A percentile compares a stretch with the other conserved stretches of the same genome.
phyloP scores from a whole-genome alignment of 2,797 vertebrate genomes.

The Alca torda region DNA sequence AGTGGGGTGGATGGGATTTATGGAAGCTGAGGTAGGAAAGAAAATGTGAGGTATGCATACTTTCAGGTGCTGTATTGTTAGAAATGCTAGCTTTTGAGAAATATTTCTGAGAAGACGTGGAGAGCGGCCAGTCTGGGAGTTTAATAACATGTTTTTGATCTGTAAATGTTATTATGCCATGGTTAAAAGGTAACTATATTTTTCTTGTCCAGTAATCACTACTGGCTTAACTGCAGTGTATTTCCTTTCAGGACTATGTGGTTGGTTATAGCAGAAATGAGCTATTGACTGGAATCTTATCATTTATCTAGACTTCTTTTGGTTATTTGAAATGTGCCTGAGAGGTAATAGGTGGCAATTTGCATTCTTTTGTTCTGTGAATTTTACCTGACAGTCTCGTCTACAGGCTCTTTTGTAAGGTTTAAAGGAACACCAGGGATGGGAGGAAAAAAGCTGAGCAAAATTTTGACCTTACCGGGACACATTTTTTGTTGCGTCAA shows the following conservation, averaged over 20 bases:
- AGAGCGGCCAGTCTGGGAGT: not conserved
- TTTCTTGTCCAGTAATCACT: conserved; percentile 37
- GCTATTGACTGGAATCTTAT: conserved; percentile 71
- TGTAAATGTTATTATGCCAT: not conserved
- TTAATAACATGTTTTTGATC: conserved; percentile 29
- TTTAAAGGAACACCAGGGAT: conserved; percentile 58
- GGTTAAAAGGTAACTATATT: conserved; percentile 55
- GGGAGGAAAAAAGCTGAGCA: conserved; percentile 46
- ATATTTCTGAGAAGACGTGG: not conserved
- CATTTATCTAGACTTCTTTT: conserved; percentile 70
- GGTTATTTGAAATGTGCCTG: conserved; percentile 77
- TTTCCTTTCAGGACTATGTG: conserved; percentile 65
- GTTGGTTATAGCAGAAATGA: conserved; percentile 69
- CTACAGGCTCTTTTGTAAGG: conserved; percentile 66
- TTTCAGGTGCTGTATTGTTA: not conserved
- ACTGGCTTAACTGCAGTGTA: conserved; percentile 32
- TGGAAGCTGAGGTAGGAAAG: not conserved
- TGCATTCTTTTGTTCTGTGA: conserved; percentile 76
- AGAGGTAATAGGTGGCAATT: conserved; percentile 72
- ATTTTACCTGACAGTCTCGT: conserved; percentile 70
- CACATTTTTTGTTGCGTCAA: conserved; percentile 48
- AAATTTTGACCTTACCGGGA: conserved; percentile 56
- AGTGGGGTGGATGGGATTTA: not conserved
- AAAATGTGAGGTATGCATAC: not conserved
- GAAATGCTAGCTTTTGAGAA: not conserved